A percentile compares a stretch with the other conserved stretches of the same genome.
These are phyloP conservation scores for Paracanthobrama guichenoti DNA, from an alignment of 2,113 vertebrate genomes.

Conservation along the genomic window DNA sequence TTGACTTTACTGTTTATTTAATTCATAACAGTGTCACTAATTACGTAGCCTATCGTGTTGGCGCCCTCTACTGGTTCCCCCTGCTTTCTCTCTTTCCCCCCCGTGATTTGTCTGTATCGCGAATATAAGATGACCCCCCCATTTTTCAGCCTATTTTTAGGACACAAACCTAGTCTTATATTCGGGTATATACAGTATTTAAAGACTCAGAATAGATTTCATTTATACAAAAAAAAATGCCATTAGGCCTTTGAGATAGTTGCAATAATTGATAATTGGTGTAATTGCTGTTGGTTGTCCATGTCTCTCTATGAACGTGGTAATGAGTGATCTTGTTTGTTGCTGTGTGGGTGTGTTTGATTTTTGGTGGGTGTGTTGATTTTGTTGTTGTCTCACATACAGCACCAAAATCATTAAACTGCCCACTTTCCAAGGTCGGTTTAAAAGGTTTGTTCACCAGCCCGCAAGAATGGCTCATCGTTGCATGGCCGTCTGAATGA, in stretches of 20 bases:
- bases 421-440: not conserved
- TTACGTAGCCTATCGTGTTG: too few species aligned
- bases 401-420: not conserved
- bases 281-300: not conserved
- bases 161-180: too few species aligned
- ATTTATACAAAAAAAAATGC: not conserved
- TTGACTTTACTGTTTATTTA: too few species aligned
- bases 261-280: not conserved
- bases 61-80: too few species aligned
- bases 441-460: not conserved
- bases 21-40: too few species aligned
- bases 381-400: not conserved
- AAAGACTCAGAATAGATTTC: not conserved
- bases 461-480: not conserved
- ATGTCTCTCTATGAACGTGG: not conserved
- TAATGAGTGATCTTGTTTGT: too few species aligned
- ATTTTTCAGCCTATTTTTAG: too few species aligned
- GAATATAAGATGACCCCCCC: too few species aligned
- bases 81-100: too few species aligned
- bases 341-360: not conserved
- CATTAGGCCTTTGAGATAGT: not conserved
- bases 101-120: too few species aligned
- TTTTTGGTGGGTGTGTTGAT: not conserved
- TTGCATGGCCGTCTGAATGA: not conserved
- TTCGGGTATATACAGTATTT: too few species aligned